Conservation (phyloP, 2,797 vertebrate genomes). For the Pangasius djambal region DNA sequence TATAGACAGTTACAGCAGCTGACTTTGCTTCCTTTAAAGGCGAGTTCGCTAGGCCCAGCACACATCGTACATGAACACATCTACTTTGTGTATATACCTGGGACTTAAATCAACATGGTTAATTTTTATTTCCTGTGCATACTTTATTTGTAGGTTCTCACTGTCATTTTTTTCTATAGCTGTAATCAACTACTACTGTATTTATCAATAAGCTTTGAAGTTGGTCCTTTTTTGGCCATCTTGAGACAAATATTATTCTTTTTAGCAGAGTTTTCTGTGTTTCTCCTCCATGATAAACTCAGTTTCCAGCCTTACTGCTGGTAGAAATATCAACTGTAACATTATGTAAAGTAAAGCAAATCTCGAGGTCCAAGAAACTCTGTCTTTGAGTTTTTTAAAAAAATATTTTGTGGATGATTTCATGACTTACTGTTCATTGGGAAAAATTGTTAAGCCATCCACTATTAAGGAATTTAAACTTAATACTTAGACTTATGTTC, state of each 20-base stretch:
- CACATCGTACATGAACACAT: background rate
- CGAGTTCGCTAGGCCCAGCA: background rate
- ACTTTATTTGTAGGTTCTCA: background rate
- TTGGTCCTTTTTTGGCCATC: background rate
- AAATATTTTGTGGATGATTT: background rate
- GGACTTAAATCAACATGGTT: background rate
- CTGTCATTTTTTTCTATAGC: background rate
- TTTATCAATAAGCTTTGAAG: background rate
- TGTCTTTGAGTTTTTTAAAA: background rate
- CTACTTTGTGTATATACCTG: background rate
- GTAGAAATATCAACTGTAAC: background rate
- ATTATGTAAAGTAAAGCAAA: background rate
- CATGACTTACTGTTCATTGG: background rate
- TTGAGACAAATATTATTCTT: background rate
- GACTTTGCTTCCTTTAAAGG: background rate
- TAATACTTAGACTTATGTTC: no score
- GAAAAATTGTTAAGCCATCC: background rate
- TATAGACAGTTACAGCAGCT: slow-evolving; percentile 2
- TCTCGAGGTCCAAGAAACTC: background rate
- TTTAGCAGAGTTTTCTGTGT: background rate
- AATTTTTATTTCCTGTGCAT: background rate
- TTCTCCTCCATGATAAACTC: background rate
- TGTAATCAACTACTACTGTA: background rate
- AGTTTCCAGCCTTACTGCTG: background rate
- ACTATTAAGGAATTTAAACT: background rate